A percentile compares a stretch with the other conserved stretches of the same genome.
These are phyloP conservation scores for Notiomystis cincta DNA, from an alignment of 2,113 vertebrate species.

Conservation along the genomic window DNA sequence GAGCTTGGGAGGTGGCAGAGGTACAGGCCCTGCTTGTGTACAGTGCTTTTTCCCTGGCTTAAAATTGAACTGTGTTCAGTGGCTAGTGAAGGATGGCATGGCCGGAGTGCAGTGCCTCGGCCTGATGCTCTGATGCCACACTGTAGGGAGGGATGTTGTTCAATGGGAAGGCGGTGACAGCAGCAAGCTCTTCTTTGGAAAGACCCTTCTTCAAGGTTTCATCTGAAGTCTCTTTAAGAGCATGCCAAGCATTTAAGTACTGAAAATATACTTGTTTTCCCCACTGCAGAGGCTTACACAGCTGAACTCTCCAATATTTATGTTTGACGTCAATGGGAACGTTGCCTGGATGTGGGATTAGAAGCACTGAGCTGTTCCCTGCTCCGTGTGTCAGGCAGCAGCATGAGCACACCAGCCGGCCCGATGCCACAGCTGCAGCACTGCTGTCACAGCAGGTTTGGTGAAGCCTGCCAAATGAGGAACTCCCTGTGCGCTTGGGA, in stretches of 20 bases:
- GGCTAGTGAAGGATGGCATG: rapidly evolving
- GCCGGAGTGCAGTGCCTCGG: rapidly evolving
- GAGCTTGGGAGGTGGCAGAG: background rate
- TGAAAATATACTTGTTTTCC: conserved; percentile 23
- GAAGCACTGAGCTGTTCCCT: background rate
- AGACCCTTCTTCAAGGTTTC: background rate
- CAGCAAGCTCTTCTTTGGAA: background rate
- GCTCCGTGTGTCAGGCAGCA: background rate
- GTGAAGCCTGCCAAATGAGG: background rate
- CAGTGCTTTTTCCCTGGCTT: rapidly evolving
- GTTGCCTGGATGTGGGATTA: background rate
- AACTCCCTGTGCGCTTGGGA: rapidly evolving
- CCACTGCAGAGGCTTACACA: background rate
- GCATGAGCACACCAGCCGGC: rapidly evolving
- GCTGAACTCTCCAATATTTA: conserved; percentile 23
- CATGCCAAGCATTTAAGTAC: background rate
- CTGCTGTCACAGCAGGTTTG: background rate
- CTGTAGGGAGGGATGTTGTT: background rate
- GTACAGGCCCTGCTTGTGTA: background rate
- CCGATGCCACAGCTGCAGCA: rapidly evolving
- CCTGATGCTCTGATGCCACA: rapidly evolving
- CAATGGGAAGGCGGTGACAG: background rate
- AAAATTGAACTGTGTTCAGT: rapidly evolving
- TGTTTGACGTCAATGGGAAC: conserved; percentile 24
- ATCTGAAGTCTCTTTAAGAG: background rate